Evolutionary conservation across 1,140 invertebrate genomes (phyloP).

Genomic region (Condylostylus longicornis): DNA sequence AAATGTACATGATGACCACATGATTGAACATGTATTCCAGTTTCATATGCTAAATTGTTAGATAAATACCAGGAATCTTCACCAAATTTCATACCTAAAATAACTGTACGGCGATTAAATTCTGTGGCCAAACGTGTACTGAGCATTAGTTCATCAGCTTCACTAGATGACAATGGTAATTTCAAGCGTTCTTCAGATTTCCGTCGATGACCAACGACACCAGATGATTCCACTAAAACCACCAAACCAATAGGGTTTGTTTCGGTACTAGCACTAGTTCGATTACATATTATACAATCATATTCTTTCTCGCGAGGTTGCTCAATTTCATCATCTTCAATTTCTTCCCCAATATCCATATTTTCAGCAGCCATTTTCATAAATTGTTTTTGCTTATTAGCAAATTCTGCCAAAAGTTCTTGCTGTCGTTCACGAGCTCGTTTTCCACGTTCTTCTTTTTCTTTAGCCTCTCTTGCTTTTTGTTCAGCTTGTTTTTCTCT

Average conservation of each 20-base stretch:
- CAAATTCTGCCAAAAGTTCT: constrained; percentile 86
- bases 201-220: constrained; percentile 30
- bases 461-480: constrained; percentile 51
- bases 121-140: constrained; percentile 21
- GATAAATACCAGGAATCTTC: constrained; percentile 63
- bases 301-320: constrained; percentile 56
- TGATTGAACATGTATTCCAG: constrained; percentile 86
- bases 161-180: constrained; percentile 19
- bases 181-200: constrained; percentile 21
- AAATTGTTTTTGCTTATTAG: constrained; percentile 78
- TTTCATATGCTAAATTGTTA: constrained; percentile 80
- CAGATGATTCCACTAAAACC: constrained; percentile 48
- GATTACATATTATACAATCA: constrained; percentile 92
- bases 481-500: constrained; percentile 61
- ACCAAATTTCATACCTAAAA: constrained; percentile 25
- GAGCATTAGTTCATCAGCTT: constrained; percentile 17
- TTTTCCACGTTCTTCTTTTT: constrained; percentile 64
- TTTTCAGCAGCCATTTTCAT: constrained; percentile 68
- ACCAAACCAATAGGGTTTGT: constrained; percentile 82
- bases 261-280: constrained; percentile 68
- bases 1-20: constrained; percentile 93
- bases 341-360: constrained; percentile 42
- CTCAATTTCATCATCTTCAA: constrained; percentile 47
- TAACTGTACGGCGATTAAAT: constrained; percentile 21
- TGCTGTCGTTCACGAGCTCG: constrained; percentile 78